Percentiles rank a stretch among this genome's conserved stretches.
These are phyloP conservation scores for Antheraea mylitta DNA, from an alignment of 1,140 invertebrate species.

Conservation along the genomic window DNA sequence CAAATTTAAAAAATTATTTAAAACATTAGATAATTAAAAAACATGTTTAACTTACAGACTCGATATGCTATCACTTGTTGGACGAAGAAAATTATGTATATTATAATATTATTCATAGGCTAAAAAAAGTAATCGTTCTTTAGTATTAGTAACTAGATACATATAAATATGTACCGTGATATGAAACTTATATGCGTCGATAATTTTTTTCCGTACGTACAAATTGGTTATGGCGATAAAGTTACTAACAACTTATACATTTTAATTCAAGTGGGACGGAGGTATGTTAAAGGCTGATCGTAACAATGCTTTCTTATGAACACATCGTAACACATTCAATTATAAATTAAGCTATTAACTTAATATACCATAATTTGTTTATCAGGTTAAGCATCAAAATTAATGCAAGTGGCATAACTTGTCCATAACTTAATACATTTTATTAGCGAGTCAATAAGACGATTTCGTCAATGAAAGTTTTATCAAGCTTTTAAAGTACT, in stretches of 20 bases:
- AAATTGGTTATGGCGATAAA: too few species aligned
- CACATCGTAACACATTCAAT: constrained; percentile 69
- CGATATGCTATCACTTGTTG: too few species aligned
- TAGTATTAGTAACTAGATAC: neutral
- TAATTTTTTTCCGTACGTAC: neutral
- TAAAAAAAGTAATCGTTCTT: neutral
- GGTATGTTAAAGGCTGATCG: constrained; percentile 59
- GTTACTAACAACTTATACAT: neutral
- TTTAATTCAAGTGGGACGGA: constrained; percentile 20
- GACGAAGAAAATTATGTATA: too few species aligned
- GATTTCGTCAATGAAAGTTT: constrained; percentile 67
- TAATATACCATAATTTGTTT: constrained; percentile 78
- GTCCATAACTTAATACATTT: constrained; percentile 76
- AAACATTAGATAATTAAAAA: too few species aligned
- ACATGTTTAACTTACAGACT: too few species aligned
- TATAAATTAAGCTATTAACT: constrained; percentile 78
- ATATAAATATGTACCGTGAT: neutral
- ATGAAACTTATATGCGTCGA: neutral
- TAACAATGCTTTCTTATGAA: constrained; percentile 70
- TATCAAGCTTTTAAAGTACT: constrained; percentile 32
- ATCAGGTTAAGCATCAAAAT: constrained; percentile 77
- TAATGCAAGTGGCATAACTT: constrained; percentile 77
- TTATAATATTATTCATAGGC: too few species aligned
- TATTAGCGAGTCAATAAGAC: constrained; percentile 73
- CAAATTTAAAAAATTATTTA: too few species aligned